Evolutionary conservation across 2,797 vertebrate genomes (phyloP).

Genomic region (Podargus strigoides): DNA sequence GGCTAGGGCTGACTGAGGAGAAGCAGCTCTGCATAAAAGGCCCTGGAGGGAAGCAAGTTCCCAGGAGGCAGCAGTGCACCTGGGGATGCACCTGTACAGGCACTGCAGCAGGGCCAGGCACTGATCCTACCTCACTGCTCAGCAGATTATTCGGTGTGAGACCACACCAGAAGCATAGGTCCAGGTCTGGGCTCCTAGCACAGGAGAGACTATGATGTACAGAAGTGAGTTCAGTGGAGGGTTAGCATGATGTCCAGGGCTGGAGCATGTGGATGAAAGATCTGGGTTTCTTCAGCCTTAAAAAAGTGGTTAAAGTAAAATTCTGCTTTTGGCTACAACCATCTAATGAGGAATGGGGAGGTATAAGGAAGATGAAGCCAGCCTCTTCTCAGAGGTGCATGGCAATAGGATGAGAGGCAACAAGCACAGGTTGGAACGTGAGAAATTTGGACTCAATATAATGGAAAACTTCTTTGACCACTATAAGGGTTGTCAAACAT

Average conservation of each 20-base stretch:
- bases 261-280: neutral
- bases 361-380: neutral
- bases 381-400: neutral
- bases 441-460: neutral
- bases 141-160: too few relatives aligned
- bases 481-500: neutral
- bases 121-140: neutral
- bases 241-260: neutral
- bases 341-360: neutral
- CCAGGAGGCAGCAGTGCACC: too few relatives aligned
- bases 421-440: neutral
- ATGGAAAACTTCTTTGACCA: neutral
- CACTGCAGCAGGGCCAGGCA: neutral
- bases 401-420: neutral
- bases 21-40: neutral
- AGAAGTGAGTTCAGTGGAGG: neutral
- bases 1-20: neutral
- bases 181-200: neutral
- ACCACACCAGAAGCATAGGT: rapidly evolving
- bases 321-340: neutral
- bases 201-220: neutral
- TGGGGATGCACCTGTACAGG: neutral
- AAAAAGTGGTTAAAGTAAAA: neutral
- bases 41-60: too few relatives aligned
- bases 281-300: neutral